Evolutionary conservation across 2,888 invertebrate species (phyloP), one percentile per base, ranked within the genome.

Genomic region (Agriopis leucophaearia): DNA sequence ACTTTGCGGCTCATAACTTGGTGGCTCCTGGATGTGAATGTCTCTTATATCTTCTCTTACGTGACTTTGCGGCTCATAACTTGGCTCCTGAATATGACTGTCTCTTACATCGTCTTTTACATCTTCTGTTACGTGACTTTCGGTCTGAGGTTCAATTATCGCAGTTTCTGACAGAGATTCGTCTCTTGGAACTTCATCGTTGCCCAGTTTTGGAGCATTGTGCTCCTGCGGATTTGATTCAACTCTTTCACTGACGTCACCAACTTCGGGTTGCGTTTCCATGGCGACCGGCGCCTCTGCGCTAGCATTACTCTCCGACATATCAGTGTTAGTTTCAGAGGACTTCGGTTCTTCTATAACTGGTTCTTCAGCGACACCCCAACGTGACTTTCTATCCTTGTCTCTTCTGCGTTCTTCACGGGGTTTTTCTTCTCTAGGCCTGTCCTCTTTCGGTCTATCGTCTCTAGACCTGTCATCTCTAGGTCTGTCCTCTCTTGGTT

Each of bases 311-410:
- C 18, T 40, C 12, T 50, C 59, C 15, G 8, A 1, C 2, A 15
- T 12, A 8, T 48, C 15, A 8, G 7, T 12, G n/a, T 51, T 36
- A 4, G 10, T 12, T 6, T 36, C 58, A 0, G 38, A 3, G 6
- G 38, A 48, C 9, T 44, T n/a, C 12, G 36, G 16, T 52, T 66
- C 61, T 51, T 56, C 61, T 0, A 42, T 48, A 7, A 69, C 36
- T 0, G 59, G n/a, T 52, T 89, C 90, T 3, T 90, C 90, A 0
- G 90, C 87, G 1, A 89, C 91, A 0, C 93, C 93, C 93, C 93
- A 93, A 44, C 93, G 82, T 1, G 93, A 93, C 65, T 91, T 93
- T 40, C 93, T 86, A 66, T 93, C 93, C 71, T 87, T 90, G 15
- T 91, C 91, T 59, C 87, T 81, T 50, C 85, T 81, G 9, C 59